Base-by-base conservation (phyloP, 2,888 invertebrate species). In the Drosophila helvetica region DNA sequence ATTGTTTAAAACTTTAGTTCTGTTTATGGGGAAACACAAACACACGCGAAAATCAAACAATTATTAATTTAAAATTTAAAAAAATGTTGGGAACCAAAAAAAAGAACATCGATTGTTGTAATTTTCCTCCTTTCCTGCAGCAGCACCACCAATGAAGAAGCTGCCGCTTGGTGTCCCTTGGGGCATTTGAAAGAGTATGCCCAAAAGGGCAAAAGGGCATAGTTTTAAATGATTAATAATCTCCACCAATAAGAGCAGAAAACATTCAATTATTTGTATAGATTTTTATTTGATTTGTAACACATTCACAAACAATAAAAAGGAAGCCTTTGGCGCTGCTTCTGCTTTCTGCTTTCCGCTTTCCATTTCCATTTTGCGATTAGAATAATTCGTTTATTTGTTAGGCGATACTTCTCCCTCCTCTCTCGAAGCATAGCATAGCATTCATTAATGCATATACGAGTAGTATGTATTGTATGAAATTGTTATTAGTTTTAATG, bases 321-420 rank as follows among this genome's bases (percentile, higher is more conserved):
- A 78, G 71, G 86, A 86, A 85, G 86, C 86, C 81, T 86, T 85
- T 86, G 86, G 80, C 77, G 80, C 71, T 86, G 85, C 86, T 81
- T 75, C 70, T 74, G 56, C 12, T 30, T 46, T n/a, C 59, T 63
- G 52, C 33, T 33, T 7, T 38, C 38, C 38, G 38, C 38, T n/a
- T 70, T 75, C 43, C 55, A 45, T 54, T 59, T 68, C 73, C 72
- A 50, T 38, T 47, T 53, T 73, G 53, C 57, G 67, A 47, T 74
- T 66, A 75, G 69, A 55, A 64, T 66, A 61, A 62, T 71, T 64
- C 22, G 54, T 53, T 68, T 59, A 55, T 38, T 67, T 66, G 57
- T 47, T 61, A 27, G 58, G 51, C 51, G 45, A 46, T 53, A 27
- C 42, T 22, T n/a, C 6, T n/a, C 38, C 2, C 7, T 38, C n/a